A percentile compares a stretch with the other conserved stretches of the same genome.
Conservation (phyloP, 1,140 invertebrate genomes). For the Araneus ventricosus region DNA sequence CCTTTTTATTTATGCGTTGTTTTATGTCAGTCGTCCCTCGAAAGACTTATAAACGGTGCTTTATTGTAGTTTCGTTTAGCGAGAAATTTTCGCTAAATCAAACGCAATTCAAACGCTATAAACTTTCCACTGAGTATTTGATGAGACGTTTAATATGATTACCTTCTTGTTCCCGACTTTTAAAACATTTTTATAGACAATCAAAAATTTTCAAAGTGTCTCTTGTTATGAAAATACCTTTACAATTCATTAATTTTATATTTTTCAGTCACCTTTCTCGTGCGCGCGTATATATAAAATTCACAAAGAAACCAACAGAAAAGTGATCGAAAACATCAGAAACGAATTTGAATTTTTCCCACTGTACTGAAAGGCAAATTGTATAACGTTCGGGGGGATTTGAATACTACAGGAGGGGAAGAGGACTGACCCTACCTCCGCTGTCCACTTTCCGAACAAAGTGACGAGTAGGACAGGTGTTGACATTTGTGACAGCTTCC, state of each 20-base stretch:
- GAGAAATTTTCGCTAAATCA: too few species aligned
- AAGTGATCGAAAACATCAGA: background rate
- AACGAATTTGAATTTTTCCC: background rate
- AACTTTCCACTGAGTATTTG: too few species aligned
- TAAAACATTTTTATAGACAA: too few species aligned
- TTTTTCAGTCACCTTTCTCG: background rate
- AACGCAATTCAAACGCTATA: too few species aligned
- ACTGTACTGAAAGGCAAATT: background rate
- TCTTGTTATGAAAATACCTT: background rate
- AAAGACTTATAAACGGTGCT: too few species aligned
- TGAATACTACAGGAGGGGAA: background rate
- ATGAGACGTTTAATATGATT: too few species aligned
- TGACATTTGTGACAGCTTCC: constrained; percentile 22
- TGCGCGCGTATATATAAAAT: background rate
- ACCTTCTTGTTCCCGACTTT: too few species aligned
- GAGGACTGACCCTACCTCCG: background rate
- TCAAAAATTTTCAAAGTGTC: too few species aligned
- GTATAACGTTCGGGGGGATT: background rate
- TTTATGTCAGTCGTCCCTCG: too few species aligned
- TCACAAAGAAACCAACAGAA: too few species aligned
- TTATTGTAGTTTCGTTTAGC: too few species aligned
- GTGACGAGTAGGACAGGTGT: constrained; percentile 12
- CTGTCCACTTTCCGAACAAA: background rate
- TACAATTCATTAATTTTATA: background rate
- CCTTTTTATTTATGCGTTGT: too few species aligned